These are phyloP conservation scores for Aplochiton taeniatus DNA, from an alignment of 2,797 vertebrate species.

Conservation along the genomic window DNA sequence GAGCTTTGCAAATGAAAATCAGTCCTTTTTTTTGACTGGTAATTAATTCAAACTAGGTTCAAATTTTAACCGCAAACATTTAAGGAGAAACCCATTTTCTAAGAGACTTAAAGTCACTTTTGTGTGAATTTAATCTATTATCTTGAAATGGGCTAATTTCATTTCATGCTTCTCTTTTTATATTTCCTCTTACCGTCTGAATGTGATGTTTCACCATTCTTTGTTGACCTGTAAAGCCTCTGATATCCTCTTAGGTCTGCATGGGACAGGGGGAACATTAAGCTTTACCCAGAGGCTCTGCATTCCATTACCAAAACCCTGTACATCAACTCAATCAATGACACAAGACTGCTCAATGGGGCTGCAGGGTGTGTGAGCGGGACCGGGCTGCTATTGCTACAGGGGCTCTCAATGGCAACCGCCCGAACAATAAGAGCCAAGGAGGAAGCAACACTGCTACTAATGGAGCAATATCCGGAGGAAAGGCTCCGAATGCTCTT, in stretches of 20 bases:
- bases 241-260: slow-evolving; percentile 9
- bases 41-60: too few relatives aligned
- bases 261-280: slow-evolving; percentile 16
- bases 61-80: too few relatives aligned
- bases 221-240: slow-evolving; percentile 18
- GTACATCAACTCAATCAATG: slow-evolving; percentile 40
- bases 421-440: background rate
- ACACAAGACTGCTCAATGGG: slow-evolving; percentile 22
- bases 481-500: slow-evolving; percentile 25
- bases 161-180: background rate
- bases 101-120: too few relatives aligned
- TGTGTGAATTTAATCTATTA: slow-evolving; percentile 8
- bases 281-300: slow-evolving; percentile 34
- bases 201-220: background rate
- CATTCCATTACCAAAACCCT: slow-evolving; percentile 48
- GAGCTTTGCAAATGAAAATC: too few relatives aligned
- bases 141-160: background rate
- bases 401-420: slow-evolving; percentile 23
- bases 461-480: slow-evolving; percentile 26
- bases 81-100: too few relatives aligned
- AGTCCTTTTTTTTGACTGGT: too few relatives aligned
- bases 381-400: background rate
- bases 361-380: background rate
- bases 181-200: background rate
- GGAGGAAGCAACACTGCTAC: background rate